Conservation (phyloP, 2,888 invertebrate genomes). For the Notodonta ziczac region DNA sequence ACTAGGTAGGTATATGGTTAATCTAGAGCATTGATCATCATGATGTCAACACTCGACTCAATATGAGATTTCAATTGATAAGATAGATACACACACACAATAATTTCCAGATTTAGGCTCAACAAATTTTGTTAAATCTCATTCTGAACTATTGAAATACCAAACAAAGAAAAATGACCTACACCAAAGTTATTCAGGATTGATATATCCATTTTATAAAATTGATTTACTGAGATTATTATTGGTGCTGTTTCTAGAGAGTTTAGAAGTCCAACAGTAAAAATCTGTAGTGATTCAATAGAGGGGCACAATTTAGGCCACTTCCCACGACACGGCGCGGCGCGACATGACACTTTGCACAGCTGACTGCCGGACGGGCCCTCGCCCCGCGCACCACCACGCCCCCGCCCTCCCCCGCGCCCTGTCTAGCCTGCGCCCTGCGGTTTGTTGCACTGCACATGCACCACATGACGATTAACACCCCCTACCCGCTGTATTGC, state of each 20-base stretch:
- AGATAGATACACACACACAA: conserved; percentile 28
- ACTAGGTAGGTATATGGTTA: not conserved
- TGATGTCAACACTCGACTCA: conserved; percentile 31
- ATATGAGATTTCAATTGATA: conserved; percentile 37
- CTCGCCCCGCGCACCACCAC: conserved; percentile 53
- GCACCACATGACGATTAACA: conserved; percentile 38
- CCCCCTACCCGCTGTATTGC: conserved; percentile 30
- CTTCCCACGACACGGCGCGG: conserved; percentile 69
- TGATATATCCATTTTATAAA: not conserved
- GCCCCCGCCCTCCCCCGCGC: conserved; percentile 44
- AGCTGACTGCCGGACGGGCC: conserved; percentile 78
- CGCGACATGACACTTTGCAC: conserved; percentile 75
- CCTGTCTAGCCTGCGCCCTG: conserved; percentile 59
- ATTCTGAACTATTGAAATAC: not conserved
- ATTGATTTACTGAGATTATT: conserved; percentile 3
- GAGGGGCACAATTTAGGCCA: conserved; percentile 72
- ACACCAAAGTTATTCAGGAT: not conserved
- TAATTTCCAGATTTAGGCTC: not conserved
- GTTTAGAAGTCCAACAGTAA: conserved; percentile 16
- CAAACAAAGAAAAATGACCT: conserved; percentile 18
- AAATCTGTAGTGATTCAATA: conserved; percentile 49
- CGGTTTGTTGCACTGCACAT: conserved; percentile 55
- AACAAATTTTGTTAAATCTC: not conserved
- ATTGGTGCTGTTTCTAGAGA: conserved; percentile 2
- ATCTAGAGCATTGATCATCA: conserved; percentile 35